A percentile compares a stretch with the other conserved stretches of the same genome.
Evolutionary conservation across 2,888 invertebrate genomes (phyloP).

Genomic region (Heliconius ismenius): DNA sequence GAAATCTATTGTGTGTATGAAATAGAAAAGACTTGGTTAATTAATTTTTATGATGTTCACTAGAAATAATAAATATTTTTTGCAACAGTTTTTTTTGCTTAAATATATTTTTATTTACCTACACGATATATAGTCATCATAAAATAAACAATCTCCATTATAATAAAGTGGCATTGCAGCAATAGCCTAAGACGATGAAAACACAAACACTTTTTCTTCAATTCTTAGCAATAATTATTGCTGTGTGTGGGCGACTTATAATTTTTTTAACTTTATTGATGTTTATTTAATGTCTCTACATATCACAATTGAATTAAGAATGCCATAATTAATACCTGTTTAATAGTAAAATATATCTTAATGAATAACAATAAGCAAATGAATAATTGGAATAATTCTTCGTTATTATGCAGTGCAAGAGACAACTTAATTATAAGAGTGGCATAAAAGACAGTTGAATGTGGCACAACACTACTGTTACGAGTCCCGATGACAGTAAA

Average conservation of each 20-base stretch:
- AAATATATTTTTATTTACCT: too few relatives aligned
- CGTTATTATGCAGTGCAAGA: background rate
- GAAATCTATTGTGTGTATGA: too few relatives aligned
- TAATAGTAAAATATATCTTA: background rate
- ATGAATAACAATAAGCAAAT: background rate
- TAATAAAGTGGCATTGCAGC: background rate
- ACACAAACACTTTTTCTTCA: background rate
- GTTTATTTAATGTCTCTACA: too few relatives aligned
- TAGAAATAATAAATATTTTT: too few relatives aligned
- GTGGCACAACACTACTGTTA: constrained; percentile 19
- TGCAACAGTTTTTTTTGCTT: too few relatives aligned
- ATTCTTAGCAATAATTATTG: background rate
- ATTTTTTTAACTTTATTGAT: too few relatives aligned
- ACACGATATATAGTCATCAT: background rate
- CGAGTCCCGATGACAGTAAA: constrained; percentile 18
- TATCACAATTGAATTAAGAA: background rate
- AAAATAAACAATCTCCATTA: background rate
- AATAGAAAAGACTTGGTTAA: too few relatives aligned
- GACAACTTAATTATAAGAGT: background rate
- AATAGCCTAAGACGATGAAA: background rate
- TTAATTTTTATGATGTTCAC: too few relatives aligned
- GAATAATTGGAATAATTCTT: background rate
- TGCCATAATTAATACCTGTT: background rate
- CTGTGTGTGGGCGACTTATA: too few relatives aligned
- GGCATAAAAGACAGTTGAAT: background rate